Percentiles rank a stretch among this genome's conserved stretches.
These are phyloP conservation scores for Taeniopygia guttata DNA, from an alignment of 2,797 vertebrate species.

Conservation along the genomic window DNA sequence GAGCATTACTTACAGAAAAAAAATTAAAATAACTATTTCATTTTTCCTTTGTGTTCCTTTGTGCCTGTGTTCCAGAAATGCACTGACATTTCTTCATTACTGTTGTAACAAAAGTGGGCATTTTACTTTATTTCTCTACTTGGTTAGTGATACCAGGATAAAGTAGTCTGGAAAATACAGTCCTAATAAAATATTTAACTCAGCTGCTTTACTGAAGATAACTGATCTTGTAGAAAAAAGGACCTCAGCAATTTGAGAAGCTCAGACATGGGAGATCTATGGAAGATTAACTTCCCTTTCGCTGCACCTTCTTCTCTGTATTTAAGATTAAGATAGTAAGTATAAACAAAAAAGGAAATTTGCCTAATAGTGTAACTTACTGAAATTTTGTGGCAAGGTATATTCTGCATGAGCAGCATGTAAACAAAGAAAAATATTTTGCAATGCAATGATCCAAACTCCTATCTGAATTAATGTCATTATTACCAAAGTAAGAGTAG, in stretches of 20 bases:
- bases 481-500: constrained; percentile 8
- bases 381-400: neutral
- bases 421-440: neutral
- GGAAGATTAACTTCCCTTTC: neutral
- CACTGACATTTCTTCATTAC: neutral
- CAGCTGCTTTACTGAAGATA: neutral
- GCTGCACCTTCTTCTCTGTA: neutral
- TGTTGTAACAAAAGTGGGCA: neutral
- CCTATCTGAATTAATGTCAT: neutral
- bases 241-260: neutral
- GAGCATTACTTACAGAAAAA: neutral
- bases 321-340: neutral
- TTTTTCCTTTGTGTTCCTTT: neutral
- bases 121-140: neutral
- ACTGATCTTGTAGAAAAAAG: neutral
- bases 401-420: neutral
- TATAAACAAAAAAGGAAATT: neutral
- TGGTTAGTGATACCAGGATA: neutral
- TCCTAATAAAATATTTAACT: neutral
- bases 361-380: neutral
- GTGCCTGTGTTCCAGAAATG: neutral
- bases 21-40: neutral
- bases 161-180: neutral
- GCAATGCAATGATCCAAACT: neutral
- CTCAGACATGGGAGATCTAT: neutral